phyloP scores from a whole-genome alignment of 2,797 vertebrate species.

The Molossus molossus region DNA sequence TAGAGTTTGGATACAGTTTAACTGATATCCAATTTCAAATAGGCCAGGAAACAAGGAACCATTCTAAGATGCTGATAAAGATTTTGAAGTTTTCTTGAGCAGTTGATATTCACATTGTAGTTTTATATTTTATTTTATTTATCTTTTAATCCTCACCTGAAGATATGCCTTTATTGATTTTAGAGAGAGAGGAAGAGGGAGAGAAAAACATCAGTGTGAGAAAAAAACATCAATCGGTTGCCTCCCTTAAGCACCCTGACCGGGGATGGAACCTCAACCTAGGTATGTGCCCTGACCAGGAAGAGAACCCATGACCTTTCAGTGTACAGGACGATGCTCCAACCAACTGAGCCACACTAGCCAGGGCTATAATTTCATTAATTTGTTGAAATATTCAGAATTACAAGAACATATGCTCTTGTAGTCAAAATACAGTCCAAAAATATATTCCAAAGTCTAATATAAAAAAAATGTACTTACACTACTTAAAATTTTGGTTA shows the following conservation, averaged over 20 bases:
- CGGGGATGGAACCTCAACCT: background rate
- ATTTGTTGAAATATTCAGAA: slow-evolving; percentile 5
- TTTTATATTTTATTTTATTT: background rate
- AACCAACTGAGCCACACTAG: background rate
- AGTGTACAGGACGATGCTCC: background rate
- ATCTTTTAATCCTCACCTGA: too few species aligned
- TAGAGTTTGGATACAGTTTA: background rate
- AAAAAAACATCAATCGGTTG: background rate
- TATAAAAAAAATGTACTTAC: background rate
- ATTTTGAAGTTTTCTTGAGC: background rate
- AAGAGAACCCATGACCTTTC: background rate
- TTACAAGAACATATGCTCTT: background rate
- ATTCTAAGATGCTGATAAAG: background rate
- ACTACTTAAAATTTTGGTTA: slow-evolving; percentile 1
- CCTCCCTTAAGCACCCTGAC: background rate
- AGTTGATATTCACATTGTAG: background rate
- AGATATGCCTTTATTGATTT: too few species aligned
- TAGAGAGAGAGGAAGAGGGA: too few species aligned
- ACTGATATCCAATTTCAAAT: background rate
- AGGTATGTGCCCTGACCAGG: background rate
- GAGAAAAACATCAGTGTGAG: background rate
- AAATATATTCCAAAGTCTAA: background rate
- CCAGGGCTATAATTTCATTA: background rate
- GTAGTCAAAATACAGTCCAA: background rate
- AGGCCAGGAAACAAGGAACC: background rate